Conservation (phyloP, 2,113 vertebrate species). For the Nibea coibor region DNA sequence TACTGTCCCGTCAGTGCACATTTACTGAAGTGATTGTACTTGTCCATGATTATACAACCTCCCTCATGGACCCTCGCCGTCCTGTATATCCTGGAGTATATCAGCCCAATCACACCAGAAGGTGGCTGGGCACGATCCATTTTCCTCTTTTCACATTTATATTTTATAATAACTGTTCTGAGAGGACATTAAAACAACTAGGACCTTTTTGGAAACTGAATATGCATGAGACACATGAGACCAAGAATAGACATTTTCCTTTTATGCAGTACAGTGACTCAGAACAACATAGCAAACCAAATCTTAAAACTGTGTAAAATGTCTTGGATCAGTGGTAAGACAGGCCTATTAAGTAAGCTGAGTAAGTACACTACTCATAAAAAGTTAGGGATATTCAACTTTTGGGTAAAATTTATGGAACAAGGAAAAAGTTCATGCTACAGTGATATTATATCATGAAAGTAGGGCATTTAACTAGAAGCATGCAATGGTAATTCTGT, state of each 20-base stretch:
- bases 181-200: background rate
- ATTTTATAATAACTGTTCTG: background rate
- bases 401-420: no score
- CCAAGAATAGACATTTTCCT: background rate
- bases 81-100: no score
- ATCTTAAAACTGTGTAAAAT: no score
- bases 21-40: constrained; percentile 66
- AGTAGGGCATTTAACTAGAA: no score
- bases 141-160: background rate
- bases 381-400: no score
- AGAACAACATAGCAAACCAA: background rate
- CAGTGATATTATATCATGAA: no score
- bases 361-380: no score
- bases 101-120: background rate
- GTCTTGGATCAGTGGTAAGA: no score
- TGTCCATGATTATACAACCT: constrained; percentile 36
- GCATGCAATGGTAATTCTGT: no score
- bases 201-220: background rate
- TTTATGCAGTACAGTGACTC: background rate
- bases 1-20: constrained; percentile 30
- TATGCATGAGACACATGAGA: background rate
- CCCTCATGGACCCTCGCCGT: background rate
- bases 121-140: background rate
- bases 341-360: no score
- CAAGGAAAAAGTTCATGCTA: no score